Base-by-base conservation (phyloP, 2,113 vertebrate genomes). In the Pygoscelis adeliae region DNA sequence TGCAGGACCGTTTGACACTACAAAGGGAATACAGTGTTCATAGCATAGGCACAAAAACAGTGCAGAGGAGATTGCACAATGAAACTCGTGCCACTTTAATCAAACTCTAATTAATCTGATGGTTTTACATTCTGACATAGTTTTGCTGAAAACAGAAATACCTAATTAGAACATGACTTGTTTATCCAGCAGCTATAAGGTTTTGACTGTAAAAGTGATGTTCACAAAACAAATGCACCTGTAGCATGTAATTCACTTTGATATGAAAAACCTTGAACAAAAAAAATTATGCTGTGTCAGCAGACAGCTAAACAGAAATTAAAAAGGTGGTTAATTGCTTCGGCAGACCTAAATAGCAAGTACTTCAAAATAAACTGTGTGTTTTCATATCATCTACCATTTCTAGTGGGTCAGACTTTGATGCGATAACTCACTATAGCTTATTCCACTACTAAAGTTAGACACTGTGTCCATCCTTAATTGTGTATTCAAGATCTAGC, bases 151-250 rank as follows among this genome's bases (percentile, higher is more conserved):
- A 93, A 96, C 38, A 96, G 81, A 92, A 65, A 94, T 32, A 87
- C 80, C 69, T 95, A 94, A 98, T 94, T 97, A 83, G 63, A 80
- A 83, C 26, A 84, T 52, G 46, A 93, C 74, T 94, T 97, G 95
- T 95, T 96, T 95, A 97, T 73, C 94, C 74, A 96, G 91, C 62
- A 84, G 87, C 20, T 61, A 26, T 85, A 76, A 74, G 70, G 88
- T 91, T 79, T 80, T 93, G 88, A 93, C 77, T 86, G 55, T 47
- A 40, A 42, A 93, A 82, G 42, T 50, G 44, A 62, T 3, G 9
- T 71, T 85, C 77, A 69, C 74, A 86, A 97, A 97, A 96, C 81
- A 87, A 91, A 42, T 13, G 71, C 38, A 74, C 55, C 80, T 66
- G 52, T 73, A 82, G 69, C 52, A 89, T 30, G 53, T 83, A 70